phyloP scores from a whole-genome alignment of 92 coral and sea anemone genomes.

The Epizoanthus ramosus region DNA sequence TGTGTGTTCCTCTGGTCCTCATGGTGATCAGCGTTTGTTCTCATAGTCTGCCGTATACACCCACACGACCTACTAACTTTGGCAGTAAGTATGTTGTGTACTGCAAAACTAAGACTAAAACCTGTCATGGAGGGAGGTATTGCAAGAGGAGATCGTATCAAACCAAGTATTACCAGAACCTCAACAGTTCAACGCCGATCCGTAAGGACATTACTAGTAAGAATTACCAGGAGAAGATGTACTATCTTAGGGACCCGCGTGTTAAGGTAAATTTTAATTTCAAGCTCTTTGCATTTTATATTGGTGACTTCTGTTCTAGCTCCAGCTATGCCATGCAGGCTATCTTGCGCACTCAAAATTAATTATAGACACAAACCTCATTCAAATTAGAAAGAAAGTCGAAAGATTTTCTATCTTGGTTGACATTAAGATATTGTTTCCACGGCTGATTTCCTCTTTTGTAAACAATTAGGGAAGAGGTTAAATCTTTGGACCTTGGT shows the following conservation, averaged over 20 bases:
- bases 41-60: neutral
- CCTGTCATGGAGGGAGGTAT: neutral
- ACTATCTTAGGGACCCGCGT: neutral
- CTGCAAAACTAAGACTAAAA: neutral
- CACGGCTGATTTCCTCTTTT: no score
- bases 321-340: no score
- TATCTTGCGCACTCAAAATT: no score
- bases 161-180: conserved; percentile 25
- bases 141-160: conserved; percentile 1
- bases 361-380: no score
- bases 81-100: neutral
- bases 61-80: neutral
- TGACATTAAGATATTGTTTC: no score
- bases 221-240: neutral
- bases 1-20: neutral
- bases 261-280: no score
- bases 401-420: no score
- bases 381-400: no score
- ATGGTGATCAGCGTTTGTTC: neutral
- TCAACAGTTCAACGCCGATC: neutral
- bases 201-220: neutral
- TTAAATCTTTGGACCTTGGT: no score
- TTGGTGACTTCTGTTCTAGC: no score
- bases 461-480: no score
- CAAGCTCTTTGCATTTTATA: no score